These are phyloP conservation scores for Sebastes itinus DNA, from an alignment of 2,797 vertebrate species.

Conservation along the genomic window DNA sequence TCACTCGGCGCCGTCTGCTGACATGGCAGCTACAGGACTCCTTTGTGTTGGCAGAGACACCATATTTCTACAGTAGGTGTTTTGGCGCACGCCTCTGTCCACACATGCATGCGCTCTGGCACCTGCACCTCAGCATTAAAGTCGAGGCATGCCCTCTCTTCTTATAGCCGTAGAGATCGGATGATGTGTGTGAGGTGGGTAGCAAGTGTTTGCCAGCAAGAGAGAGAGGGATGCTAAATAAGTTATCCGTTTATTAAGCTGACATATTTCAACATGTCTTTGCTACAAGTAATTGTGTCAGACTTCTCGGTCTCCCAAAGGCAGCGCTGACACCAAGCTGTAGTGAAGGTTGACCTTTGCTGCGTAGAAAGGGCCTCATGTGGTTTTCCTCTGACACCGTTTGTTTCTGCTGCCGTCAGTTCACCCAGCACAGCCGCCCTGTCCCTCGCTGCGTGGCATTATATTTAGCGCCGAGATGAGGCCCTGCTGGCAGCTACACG, in stretches of 20 bases:
- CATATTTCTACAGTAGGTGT: slow-evolving; percentile 24
- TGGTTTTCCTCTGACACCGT: slow-evolving; percentile 24
- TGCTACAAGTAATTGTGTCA: background rate
- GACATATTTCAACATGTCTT: slow-evolving; percentile 33
- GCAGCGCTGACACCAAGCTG: background rate
- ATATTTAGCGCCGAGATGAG: slow-evolving; percentile 34
- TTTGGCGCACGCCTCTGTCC: slow-evolving; percentile 19
- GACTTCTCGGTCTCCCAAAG: background rate
- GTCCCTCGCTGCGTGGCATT: slow-evolving; percentile 7
- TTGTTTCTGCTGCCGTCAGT: slow-evolving; percentile 15
- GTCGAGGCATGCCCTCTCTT: slow-evolving; percentile 2
- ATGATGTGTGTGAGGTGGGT: background rate
- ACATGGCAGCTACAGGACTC: slow-evolving; percentile 52
- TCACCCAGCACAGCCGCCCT: background rate
- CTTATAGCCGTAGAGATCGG: background rate
- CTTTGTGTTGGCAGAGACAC: slow-evolving; percentile 41
- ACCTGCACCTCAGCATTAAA: background rate
- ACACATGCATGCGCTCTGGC: background rate
- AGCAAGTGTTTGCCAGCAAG: background rate
- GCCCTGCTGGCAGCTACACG: background rate
- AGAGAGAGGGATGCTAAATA: background rate
- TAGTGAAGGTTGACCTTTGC: slow-evolving; percentile 50
- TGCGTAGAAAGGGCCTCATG: background rate
- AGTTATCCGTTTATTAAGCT: slow-evolving; percentile 24
- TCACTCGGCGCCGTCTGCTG: slow-evolving; percentile 49